Evolutionary conservation across 2,888 invertebrate species (phyloP).

Genomic region (Parapristionchus giblindavisi): DNA sequence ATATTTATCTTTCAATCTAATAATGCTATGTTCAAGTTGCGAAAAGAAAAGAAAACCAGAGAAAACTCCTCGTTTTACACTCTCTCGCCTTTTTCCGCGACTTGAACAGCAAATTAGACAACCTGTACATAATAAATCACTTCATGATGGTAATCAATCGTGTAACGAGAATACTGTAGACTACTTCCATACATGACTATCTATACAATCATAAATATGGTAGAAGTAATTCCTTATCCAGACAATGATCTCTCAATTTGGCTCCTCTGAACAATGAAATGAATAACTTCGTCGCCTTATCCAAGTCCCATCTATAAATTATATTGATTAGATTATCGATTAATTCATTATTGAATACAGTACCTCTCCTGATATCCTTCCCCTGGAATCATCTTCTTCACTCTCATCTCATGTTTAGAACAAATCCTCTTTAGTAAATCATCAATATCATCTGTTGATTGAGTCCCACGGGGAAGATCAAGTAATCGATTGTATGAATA

Average conservation of each 20-base stretch:
- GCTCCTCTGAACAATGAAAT: slow-evolving; percentile 54
- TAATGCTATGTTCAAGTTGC: no score
- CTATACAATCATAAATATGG: slow-evolving; percentile 24
- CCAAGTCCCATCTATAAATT: slow-evolving; percentile 57
- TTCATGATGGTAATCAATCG: no score
- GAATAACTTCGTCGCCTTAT: slow-evolving; percentile 57
- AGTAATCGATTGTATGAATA: slow-evolving; percentile 59
- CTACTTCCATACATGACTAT: not conserved
- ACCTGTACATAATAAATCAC: no score
- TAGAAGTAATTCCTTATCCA: slow-evolving; percentile 55
- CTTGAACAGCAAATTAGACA: no score
- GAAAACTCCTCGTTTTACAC: no score
- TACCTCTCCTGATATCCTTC: slow-evolving; percentile 47
- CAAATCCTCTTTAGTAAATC: slow-evolving; percentile 55
- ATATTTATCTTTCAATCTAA: no score
- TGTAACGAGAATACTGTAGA: slow-evolving; percentile 19
- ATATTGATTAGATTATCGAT: no score
- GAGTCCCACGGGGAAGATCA: slow-evolving; percentile 44
- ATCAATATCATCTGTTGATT: slow-evolving; percentile 60
- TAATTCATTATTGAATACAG: no score
- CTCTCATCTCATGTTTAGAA: slow-evolving; percentile 51
- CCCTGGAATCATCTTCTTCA: slow-evolving; percentile 47
- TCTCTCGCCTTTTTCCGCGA: no score
- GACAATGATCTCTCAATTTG: slow-evolving; percentile 56
- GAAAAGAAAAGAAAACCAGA: no score